Conservation (phyloP, 1,140 invertebrate genomes). For the Phymorhynchus buccinoides region DNA sequence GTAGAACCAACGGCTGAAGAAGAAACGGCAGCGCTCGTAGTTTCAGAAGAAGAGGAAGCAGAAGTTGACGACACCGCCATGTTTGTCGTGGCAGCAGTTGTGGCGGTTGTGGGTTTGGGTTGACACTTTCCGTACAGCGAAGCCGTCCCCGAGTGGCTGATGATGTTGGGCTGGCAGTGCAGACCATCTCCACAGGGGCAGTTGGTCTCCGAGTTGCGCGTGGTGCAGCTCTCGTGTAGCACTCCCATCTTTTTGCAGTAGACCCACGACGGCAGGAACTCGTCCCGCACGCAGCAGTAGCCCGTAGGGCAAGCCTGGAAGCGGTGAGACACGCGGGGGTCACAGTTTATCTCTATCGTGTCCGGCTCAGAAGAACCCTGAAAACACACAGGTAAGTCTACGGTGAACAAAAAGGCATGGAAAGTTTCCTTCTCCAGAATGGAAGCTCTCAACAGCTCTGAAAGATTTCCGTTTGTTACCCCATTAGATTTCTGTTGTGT, state of each 20-base stretch:
- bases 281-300: slow-evolving; percentile 57
- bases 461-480: too few relatives aligned
- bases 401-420: too few relatives aligned
- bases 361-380: too few relatives aligned
- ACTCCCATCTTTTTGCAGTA: slow-evolving; percentile 55
- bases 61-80: too few relatives aligned
- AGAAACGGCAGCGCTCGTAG: too few relatives aligned
- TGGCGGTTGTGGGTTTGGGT: neutral
- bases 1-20: too few relatives aligned
- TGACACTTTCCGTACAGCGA: slow-evolving; percentile 52
- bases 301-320: slow-evolving; percentile 44
- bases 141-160: slow-evolving; percentile 24
- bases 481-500: too few relatives aligned
- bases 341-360: slow-evolving; percentile 37
- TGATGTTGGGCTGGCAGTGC: slow-evolving; percentile 48
- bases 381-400: too few relatives aligned
- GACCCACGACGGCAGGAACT: slow-evolving; percentile 50
- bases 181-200: slow-evolving; percentile 46
- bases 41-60: too few relatives aligned
- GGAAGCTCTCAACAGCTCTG: too few relatives aligned
- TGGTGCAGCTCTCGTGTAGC: slow-evolving; percentile 41
- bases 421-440: too few relatives aligned
- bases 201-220: slow-evolving; percentile 38
- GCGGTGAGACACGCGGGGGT: slow-evolving; percentile 32
- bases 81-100: neutral